Evolutionary conservation across 2,888 invertebrate genomes (phyloP).

Genomic region (Diadromus collaris): DNA sequence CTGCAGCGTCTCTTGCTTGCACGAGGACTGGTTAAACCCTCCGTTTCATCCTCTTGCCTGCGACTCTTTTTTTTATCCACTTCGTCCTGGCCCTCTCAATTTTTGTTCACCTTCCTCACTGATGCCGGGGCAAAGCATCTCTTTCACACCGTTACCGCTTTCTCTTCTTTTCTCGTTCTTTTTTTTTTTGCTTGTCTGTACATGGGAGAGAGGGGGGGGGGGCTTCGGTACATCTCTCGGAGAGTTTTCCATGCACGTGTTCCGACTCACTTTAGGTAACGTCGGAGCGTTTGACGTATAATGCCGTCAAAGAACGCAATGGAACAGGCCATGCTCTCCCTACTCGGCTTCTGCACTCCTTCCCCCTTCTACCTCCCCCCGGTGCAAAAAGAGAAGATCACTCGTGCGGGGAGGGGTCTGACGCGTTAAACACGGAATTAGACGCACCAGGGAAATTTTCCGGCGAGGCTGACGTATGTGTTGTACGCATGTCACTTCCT

Average conservation of each 20-base stretch:
- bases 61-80: conserved; percentile 40
- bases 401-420: conserved; percentile 55
- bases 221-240: conserved; percentile 32
- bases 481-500: not conserved
- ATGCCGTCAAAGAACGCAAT: conserved; percentile 69
- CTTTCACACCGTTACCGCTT: conserved; percentile 61
- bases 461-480: conserved; percentile 1
- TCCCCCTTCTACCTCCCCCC: too few species aligned
- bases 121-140: conserved; percentile 49
- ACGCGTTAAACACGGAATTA: conserved; percentile 65
- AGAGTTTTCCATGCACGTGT: conserved; percentile 40
- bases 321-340: conserved; percentile 51
- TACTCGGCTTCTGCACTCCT: conserved; percentile 14
- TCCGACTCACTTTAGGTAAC: conserved; percentile 49
- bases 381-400: conserved; percentile 58
- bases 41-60: conserved; percentile 29
- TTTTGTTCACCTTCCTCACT: conserved; percentile 52
- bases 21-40: conserved; percentile 40
- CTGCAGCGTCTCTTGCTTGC: conserved; percentile 34
- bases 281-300: conserved; percentile 64
- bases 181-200: conserved; percentile 36
- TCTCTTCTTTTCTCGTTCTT: conserved; percentile 50
- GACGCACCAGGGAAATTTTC: conserved; percentile 49
- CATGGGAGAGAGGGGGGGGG: too few species aligned
- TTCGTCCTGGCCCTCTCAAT: conserved; percentile 42